Conservation (phyloP, 2,113 vertebrate species). For the Todiramphus saurophagus region DNA sequence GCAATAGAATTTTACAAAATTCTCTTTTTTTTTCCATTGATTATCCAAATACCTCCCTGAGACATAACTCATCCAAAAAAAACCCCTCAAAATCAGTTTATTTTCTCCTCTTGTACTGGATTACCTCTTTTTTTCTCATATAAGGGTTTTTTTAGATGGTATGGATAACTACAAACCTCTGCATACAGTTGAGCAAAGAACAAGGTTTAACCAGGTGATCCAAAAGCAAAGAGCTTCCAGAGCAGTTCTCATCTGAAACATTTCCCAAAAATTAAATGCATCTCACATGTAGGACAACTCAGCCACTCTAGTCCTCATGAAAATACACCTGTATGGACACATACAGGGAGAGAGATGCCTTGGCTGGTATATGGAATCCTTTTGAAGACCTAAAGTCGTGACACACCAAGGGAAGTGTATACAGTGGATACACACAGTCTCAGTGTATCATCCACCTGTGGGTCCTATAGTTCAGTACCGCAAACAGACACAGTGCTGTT, state of each 20-base stretch:
- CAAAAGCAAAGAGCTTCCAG: background rate
- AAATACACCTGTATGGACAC: background rate
- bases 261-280: background rate
- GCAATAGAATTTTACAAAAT: background rate
- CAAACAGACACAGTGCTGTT: background rate
- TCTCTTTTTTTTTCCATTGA: background rate
- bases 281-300: background rate
- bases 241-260: background rate
- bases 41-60: background rate
- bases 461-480: background rate
- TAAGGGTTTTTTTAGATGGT: background rate
- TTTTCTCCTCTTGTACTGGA: background rate
- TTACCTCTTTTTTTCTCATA: background rate
- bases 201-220: background rate
- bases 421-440: background rate
- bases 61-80: background rate
- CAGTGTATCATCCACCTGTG: background rate
- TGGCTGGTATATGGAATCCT: background rate
- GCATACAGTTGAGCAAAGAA: background rate
- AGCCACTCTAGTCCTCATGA: accelerated
- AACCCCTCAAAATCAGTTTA: background rate
- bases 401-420: background rate
- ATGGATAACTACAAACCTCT: background rate
- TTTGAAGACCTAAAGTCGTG: background rate
- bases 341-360: background rate